Evolutionary conservation across 35 echinoderm and acorn worm genomes (phyloP), one percentile per base, ranked within the genome.

Genomic region (Anneissia japonica): DNA sequence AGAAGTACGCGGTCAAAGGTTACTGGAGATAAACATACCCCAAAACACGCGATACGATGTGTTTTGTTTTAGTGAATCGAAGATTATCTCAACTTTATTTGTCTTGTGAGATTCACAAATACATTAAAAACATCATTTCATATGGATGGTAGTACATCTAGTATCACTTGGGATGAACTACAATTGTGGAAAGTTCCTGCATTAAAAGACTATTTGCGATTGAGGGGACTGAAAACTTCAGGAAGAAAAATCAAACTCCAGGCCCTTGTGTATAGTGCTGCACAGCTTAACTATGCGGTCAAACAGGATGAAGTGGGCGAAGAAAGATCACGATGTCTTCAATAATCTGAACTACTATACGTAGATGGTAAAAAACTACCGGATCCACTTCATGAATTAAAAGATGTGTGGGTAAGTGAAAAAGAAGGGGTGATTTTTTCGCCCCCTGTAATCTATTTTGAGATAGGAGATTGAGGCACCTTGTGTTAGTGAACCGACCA

Each of bases 391-490:
- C 12, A 30, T 77, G 75, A 77, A 33, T 30, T 30, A 30, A n/a
- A n/a, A n/a, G 75, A 77, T 77, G 34, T 30, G n/a, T 77, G 75
- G 75, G 34, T 77, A 30, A 30, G n/a, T 30, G 75, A 77, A 77
- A 77, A 77, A 77, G 75, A 77, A 77, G 75, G 75, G n/a, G 75
- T 77, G 29, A 26, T 26, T 30, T 77, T 77, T 77, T 77, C n/a
- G 75, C 75, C 75, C n/a, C 75, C 75, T 30, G 75, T 77, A 33
- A 77, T 26, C 75, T 77, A 28, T 16, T 30, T 77, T 26, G 75
- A 26, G n/a, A 77, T 33, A n/a, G n/a, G n/a, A 30, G 75, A 77
- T 30, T 33, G 75, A 77, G n/a, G 75, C 75, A 30, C 75, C 75
- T 30, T 77, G 75, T 77, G 34, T 33, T 33, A 77, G 75, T 33